Base-by-base conservation (phyloP, 1,140 invertebrate species). In the Drosophila hydei region DNA sequence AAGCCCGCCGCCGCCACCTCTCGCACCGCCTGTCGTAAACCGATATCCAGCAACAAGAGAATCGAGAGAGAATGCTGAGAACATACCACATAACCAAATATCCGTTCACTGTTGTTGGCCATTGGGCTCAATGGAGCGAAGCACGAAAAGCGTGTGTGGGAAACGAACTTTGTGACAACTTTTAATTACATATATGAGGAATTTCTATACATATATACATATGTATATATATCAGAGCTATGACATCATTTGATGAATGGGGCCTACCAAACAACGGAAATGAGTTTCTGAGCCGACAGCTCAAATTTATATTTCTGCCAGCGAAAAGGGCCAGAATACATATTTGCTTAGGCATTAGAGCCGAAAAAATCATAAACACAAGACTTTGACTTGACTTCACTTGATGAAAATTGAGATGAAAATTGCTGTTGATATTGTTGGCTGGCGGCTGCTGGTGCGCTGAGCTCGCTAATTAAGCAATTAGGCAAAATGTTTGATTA, bases 401-500 rank as follows among this genome's bases (percentile, higher is more conserved):
- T 59, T 52, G 54, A 38, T 67, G 55, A 47, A 67, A 67, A 60
- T 50, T 16, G 33, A 56, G 61, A 43, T 71, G 60, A 64, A 71
- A 71, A 56, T 47, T 27, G 43, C 11, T 43, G 36, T 56, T 42
- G n/a, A 23, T 38, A 19, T 18, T 52, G 36, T 25, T 38, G 21
- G 18, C 25, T 40, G 21, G 18, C 25, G n/a, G 38, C n/a, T 42
- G 55, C 18, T 47, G 14, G 19, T 12, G 14, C 45, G 62, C 25
- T 47, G 16, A 18, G 30, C 27, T 58, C 27, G 63, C 58, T 75
- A 79, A 84, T 84, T 76, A 87, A 88, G 81, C 67, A 83, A 87
- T 87, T 80, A 70, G 75, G 75, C 50, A 52, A 78, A 75, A 75
- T 78, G 75, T 58, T 81, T 87, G 78, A 88, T 87, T 78, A 88